A percentile compares a stretch with the other conserved stretches of the same genome.
Evolutionary conservation across 2,113 vertebrate species (phyloP).

Genomic region (Aleadryas rufinucha): DNA sequence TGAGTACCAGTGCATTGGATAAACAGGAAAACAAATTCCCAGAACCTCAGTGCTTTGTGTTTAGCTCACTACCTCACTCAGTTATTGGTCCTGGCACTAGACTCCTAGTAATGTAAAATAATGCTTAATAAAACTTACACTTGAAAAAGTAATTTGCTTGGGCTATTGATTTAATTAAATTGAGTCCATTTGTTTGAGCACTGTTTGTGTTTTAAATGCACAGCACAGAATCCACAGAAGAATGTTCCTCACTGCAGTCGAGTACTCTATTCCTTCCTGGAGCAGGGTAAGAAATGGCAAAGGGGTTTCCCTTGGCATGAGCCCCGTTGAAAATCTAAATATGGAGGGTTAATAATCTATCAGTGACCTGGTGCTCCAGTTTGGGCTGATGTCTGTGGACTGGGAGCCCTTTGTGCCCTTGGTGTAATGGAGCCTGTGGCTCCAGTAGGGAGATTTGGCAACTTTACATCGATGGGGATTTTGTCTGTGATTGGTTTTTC

Average conservation of each 20-base stretch:
- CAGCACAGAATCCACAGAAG: neutral
- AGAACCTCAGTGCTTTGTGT: neutral
- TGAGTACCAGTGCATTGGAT: neutral
- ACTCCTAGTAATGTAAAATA: constrained; percentile 42
- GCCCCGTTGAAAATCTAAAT: neutral
- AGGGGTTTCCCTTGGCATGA: neutral
- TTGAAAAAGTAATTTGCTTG: constrained; percentile 68
- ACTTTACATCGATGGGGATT: neutral
- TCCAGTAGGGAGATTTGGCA: neutral
- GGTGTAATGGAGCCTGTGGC: neutral
- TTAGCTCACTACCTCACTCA: neutral
- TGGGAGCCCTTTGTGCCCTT: neutral
- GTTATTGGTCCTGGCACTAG: neutral
- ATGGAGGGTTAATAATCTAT: neutral
- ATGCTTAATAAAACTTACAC: constrained; percentile 64
- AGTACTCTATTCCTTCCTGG: neutral
- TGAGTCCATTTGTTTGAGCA: constrained; percentile 42
- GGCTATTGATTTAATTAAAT: constrained; percentile 72
- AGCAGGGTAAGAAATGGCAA: neutral
- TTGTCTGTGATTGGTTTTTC: neutral
- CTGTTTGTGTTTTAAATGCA: constrained; percentile 5
- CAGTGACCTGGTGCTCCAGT: neutral
- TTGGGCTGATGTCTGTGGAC: neutral
- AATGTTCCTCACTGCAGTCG: neutral
- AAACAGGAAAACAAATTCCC: neutral